Evolutionary conservation across 2,888 invertebrate genomes (phyloP), one percentile per base, ranked within the genome.

Genomic region (Aphidius colemani): DNA sequence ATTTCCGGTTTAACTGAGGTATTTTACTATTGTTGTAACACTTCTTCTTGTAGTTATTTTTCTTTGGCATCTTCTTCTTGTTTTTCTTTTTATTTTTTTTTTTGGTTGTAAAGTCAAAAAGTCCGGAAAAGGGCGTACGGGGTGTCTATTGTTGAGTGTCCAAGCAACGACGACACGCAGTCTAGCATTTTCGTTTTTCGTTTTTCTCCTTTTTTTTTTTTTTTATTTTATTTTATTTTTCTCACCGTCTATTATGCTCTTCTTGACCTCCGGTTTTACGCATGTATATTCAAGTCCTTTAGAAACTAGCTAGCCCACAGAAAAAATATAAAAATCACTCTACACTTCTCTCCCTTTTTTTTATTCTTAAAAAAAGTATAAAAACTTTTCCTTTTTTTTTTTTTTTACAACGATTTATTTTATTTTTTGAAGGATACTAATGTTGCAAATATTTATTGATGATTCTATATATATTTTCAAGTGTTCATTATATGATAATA

Each of bases 1-100:
- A 70, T 78, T 77, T 78, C 77, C 77, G 77, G 78, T 74, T 70
- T 67, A 75, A 74, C 76, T 75, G 73, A 60, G 55, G 48, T 48
- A 51, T 61, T 41, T 51, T 53, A 60, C 40, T 18, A 43, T 50
- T 61, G 43, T 53, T 59, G 57, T 50, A 58, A 48, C 49, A n/a
- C 65, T 56, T 59, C 48, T 49, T 53, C 53, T 48, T n/a, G 48
- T 40, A 18, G n/a, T 45, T 45, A 50, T 11, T 55, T 60, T 30
- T 44, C 11, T 7, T n/a, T 13, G 53, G 30, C 30, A 30, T 60
- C 53, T 53, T 30, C 65, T 56, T 59, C 43, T 44, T 45, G 40
- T 61, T 57, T 40, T 58, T 40, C 48, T 49, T 53, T 49, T 48
- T n/a, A 49, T 40, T 40, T 11, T 39, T 45, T 50, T 11, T 55